These are phyloP conservation scores for Diadromus collaris DNA, from an alignment of 2,888 invertebrate genomes.

Conservation along the genomic window DNA sequence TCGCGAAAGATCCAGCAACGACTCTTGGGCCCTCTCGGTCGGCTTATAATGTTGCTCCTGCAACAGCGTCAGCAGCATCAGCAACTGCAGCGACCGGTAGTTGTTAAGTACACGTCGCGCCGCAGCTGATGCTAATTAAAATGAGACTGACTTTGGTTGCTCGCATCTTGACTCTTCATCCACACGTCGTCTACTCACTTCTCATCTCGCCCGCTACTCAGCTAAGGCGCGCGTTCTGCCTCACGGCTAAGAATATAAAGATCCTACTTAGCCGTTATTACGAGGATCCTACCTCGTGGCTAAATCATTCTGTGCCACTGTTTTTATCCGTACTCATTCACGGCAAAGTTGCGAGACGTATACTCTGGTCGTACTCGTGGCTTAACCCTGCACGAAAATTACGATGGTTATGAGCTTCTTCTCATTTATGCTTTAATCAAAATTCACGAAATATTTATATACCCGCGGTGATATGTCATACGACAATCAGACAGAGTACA, in stretches of 20 bases:
- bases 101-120: constrained; percentile 79
- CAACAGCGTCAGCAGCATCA: constrained; percentile 38
- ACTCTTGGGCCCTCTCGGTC: constrained; percentile 40
- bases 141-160: constrained; percentile 76
- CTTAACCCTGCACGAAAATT: constrained; percentile 24
- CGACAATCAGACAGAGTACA: not conserved
- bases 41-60: constrained; percentile 49
- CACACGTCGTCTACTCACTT: constrained; percentile 46
- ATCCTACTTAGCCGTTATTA: constrained; percentile 79
- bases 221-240: constrained; percentile 66
- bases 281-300: constrained; percentile 74
- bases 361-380: constrained; percentile 7
- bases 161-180: constrained; percentile 59
- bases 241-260: constrained; percentile 79
- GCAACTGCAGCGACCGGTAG: constrained; percentile 58
- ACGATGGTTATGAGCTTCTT: constrained; percentile 1
- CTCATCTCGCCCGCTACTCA: constrained; percentile 38
- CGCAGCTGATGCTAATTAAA: constrained; percentile 80
- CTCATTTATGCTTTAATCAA: not conserved
- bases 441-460: not conserved
- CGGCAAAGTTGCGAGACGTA: constrained; percentile 35
- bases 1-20: constrained; percentile 64
- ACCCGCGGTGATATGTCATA: not conserved
- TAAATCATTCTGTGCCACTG: constrained; percentile 76
- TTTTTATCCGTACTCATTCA: constrained; percentile 65